A percentile compares a stretch with the other conserved stretches of the same genome.
Conservation (phyloP, 2,113 vertebrate species). For the Zosterops lateralis region DNA sequence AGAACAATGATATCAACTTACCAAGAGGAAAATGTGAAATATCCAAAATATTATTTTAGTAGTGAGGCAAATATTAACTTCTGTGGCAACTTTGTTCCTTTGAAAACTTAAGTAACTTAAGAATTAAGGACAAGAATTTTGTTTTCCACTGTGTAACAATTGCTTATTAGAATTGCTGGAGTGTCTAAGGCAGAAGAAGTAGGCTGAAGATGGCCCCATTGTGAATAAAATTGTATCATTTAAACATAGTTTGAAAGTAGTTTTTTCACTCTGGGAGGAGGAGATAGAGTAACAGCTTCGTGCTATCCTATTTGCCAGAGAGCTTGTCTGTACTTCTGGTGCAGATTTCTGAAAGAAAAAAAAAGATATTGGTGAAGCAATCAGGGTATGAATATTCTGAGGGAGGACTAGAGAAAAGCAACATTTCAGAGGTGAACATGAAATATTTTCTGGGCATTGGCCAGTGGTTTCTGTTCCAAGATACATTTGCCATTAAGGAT, state of each 20-base stretch:
- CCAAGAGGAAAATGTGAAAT: neutral
- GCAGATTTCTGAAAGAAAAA: neutral
- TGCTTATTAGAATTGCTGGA: neutral
- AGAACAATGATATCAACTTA: neutral
- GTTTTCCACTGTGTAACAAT: neutral
- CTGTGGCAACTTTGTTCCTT: neutral
- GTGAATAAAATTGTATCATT: neutral
- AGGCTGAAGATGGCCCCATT: neutral
- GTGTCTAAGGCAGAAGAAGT: neutral
- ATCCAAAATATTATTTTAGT: neutral
- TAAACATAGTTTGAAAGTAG: neutral
- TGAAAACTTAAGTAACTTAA: neutral
- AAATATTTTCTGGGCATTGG: neutral
- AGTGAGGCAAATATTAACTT: neutral
- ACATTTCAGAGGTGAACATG: neutral
- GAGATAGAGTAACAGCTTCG: neutral
- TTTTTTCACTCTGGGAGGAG: neutral
- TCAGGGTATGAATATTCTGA: neutral
- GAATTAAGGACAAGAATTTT: neutral
- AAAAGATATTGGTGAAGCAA: neutral
- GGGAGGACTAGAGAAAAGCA: neutral
- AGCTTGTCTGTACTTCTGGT: neutral
- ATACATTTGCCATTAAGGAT: neutral
- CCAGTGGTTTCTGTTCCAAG: neutral
- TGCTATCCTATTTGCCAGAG: neutral